phyloP scores from a whole-genome alignment of 2,113 vertebrate genomes.

The Saiga tatarica region DNA sequence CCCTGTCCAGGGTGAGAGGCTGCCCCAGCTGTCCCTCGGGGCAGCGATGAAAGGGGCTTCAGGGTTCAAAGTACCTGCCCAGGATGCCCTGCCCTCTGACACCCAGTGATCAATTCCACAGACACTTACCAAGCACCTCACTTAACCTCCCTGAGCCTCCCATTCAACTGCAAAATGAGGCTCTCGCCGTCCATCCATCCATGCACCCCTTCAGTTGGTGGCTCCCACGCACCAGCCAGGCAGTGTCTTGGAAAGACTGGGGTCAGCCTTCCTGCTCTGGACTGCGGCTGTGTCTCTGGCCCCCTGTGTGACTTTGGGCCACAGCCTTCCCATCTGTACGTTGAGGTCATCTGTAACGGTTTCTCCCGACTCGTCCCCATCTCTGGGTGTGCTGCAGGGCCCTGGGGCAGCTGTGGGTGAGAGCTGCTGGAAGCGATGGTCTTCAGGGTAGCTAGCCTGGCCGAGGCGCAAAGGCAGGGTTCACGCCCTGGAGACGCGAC shows the following conservation, averaged over 20 bases:
- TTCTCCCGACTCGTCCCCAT: background rate
- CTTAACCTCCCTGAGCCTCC: background rate
- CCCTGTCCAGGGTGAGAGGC: background rate
- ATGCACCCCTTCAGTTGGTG: fast-evolving
- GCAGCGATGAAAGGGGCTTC: background rate
- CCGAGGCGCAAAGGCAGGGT: background rate
- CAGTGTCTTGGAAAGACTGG: background rate
- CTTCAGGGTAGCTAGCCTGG: background rate
- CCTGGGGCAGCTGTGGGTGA: background rate
- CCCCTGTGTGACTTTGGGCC: background rate
- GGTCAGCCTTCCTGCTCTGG: background rate
- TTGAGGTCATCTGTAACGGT: background rate
- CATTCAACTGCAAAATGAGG: background rate
- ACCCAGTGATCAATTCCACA: background rate
- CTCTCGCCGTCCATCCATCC: fast-evolving
- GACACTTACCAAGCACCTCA: slow-evolving; percentile 22
- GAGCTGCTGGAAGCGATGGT: too few species aligned
- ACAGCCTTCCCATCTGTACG: background rate
- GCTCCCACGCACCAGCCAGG: background rate
- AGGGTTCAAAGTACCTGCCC: background rate
- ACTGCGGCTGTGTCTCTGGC: background rate
- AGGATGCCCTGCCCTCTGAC: background rate
- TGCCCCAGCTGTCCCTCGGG: background rate
- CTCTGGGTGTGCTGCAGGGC: too few species aligned
- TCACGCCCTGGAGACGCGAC: background rate